Base-by-base conservation (phyloP, 2,888 invertebrate genomes). In the Epinotia ramella region DNA sequence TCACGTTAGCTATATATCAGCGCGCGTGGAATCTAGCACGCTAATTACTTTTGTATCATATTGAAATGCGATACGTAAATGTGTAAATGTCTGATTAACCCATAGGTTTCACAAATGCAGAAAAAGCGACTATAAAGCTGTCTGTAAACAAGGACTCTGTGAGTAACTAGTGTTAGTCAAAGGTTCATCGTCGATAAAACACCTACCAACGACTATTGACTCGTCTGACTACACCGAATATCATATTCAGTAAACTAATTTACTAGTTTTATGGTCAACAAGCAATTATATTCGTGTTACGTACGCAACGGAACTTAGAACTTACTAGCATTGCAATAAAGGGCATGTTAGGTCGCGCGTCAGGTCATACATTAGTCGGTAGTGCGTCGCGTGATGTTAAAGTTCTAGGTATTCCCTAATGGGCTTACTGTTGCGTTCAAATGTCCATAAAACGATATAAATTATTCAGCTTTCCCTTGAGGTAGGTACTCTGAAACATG, bases 391-490 rank as follows among this genome's bases (percentile, higher is more conserved):
- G 70, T 73, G 78, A 73, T 68, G 76, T 65, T 76, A 76, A 78
- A 33, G 11, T 80, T 77, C 71, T 74, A 64, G 64, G 77, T 78
- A 80, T 80, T 81, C 81, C 82, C 81, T 80, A 83, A 85, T 82
- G 82, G 81, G 84, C 65, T 75, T 44, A 80, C 78, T 77, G 77
- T 81, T 74, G 76, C 56, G 78, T 79, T 77, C 64, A 76, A 82
- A 87, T 84, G 88, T 87, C 88, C 87, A 88, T 88, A 89, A 81
- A 84, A 83, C 77, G 71, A 71, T 79, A 84, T 88, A 81, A 83
- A 86, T 86, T 82, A 86, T 84, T 88, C 81, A 87, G 81, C 73
- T 78, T 81, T 80, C 82, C 84, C 84, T 83, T 84, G 84, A 82
- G 77, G 83, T n/a, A n/a, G n/a, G n/a, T 84, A 84, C 82, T 77